phyloP scores from a whole-genome alignment of 2,888 invertebrate species.

The Philereme transversata region DNA sequence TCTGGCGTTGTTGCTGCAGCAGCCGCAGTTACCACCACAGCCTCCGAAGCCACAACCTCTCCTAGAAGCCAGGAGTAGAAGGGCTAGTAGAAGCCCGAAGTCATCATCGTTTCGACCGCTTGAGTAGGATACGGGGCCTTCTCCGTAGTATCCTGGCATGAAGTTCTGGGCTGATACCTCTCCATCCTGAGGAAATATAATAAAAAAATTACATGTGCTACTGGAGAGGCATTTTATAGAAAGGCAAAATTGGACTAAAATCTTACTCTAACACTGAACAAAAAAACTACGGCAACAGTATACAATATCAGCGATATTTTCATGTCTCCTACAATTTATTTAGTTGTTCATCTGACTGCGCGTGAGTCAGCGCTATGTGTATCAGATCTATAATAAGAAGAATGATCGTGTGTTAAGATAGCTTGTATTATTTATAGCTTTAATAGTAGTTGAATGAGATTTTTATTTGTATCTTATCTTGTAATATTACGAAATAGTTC shows the following conservation, averaged over 20 bases:
- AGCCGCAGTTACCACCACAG: conserved; percentile 48
- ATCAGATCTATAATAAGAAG: conserved; percentile 19
- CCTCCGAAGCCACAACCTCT: conserved; percentile 39
- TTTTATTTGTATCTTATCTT: conserved; percentile 22
- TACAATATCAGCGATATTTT: conserved; percentile 25
- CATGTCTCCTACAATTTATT: conserved; percentile 20
- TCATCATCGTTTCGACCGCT: conserved; percentile 49
- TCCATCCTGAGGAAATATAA: conserved; percentile 39
- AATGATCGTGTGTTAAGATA: conserved; percentile 14
- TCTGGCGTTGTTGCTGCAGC: conserved; percentile 42
- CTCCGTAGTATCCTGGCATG: conserved; percentile 44
- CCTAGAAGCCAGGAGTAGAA: conserved; percentile 56
- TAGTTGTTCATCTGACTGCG: conserved; percentile 17
- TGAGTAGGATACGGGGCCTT: conserved; percentile 44
- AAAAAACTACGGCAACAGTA: conserved; percentile 12
- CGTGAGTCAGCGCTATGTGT: conserved; percentile 15
- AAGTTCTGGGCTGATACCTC: conserved; percentile 46
- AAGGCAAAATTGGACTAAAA: neutral
- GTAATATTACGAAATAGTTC: conserved; percentile 16
- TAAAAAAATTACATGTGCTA: neutral
- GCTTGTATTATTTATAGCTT: conserved; percentile 21
- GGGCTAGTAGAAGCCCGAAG: conserved; percentile 57
- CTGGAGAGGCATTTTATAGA: too few species aligned
- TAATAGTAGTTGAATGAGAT: conserved; percentile 14
- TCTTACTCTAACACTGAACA: conserved; percentile 31